A percentile compares a stretch with the other conserved stretches of the same genome.
phyloP scores from a whole-genome alignment of 2,113 vertebrate species.

The Leptocoma aspasia region DNA sequence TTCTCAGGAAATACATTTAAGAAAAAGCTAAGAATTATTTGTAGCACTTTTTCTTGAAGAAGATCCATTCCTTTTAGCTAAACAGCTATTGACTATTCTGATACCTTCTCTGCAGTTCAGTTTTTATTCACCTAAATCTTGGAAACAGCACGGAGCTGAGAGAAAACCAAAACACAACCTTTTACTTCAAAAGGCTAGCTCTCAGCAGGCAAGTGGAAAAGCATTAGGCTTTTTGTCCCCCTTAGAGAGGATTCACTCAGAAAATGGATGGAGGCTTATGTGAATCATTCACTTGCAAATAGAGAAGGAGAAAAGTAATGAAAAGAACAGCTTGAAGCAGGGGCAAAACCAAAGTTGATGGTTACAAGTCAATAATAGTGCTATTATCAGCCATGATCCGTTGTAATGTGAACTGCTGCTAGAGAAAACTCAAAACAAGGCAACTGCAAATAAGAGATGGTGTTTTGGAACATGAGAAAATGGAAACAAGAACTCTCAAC shows the following conservation, averaged over 20 bases:
- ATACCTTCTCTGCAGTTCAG: not conserved
- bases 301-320: not conserved
- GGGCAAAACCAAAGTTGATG: not conserved
- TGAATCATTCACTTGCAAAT: not conserved
- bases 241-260: not conserved
- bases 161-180: not conserved
- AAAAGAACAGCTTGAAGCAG: not conserved
- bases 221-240: not conserved
- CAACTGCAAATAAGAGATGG: not conserved
- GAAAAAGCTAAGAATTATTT: not conserved
- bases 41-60: not conserved
- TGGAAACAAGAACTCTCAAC: not conserved
- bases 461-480: not conserved
- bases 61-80: not conserved
- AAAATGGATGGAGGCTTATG: not conserved
- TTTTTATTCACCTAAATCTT: not conserved
- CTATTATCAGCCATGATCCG: not conserved
- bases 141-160: not conserved
- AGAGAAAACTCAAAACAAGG: not conserved
- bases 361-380: not conserved
- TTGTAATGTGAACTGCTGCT: not conserved
- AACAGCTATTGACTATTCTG: not conserved
- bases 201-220: not conserved
- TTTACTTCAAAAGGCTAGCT: not conserved
- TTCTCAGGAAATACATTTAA: not conserved